These are phyloP conservation scores for Pantelozetes paolii DNA, from an alignment of 2,888 invertebrate species.

Conservation along the genomic window DNA sequence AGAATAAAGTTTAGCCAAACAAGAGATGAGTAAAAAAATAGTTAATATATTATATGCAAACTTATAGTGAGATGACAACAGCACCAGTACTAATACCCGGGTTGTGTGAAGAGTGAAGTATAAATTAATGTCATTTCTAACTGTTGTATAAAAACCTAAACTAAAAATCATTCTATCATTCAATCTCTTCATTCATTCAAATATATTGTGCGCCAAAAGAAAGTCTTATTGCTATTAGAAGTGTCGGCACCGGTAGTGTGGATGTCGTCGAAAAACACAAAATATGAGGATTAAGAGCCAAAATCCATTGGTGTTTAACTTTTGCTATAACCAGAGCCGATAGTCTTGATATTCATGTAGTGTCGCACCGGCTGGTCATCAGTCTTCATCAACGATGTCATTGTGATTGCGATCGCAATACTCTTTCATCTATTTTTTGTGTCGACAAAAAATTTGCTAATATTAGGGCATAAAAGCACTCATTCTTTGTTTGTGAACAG, in stretches of 20 bases:
- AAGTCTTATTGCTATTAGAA: slow-evolving; percentile 30
- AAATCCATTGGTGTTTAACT: slow-evolving; percentile 32
- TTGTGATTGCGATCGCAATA: slow-evolving; percentile 27
- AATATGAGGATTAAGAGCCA: slow-evolving; percentile 31
- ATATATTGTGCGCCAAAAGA: not conserved
- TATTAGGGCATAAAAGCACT: not conserved
- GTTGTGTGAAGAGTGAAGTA: not conserved
- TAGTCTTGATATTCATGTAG: slow-evolving; percentile 33
- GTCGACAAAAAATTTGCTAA: not conserved
- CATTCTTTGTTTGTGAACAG: not conserved
- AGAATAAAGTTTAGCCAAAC: not conserved
- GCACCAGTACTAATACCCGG: not conserved
- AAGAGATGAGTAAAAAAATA: slow-evolving; percentile 8
- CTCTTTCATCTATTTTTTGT: slow-evolving; percentile 3
- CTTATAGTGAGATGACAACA: not conserved
- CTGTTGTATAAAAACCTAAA: not conserved
- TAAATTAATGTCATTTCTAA: slow-evolving; percentile 26
- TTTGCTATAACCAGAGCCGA: not conserved
- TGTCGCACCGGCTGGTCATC: slow-evolving; percentile 33
- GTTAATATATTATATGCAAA: slow-evolving; percentile 28
- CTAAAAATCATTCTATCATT: slow-evolving; percentile 2
- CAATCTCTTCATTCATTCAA: slow-evolving; percentile 12
- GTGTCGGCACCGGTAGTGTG: not conserved
- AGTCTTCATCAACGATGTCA: slow-evolving; percentile 36
- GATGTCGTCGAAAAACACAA: not conserved